phyloP scores from a whole-genome alignment of 2,888 invertebrate species.

The Noctua janthina region DNA sequence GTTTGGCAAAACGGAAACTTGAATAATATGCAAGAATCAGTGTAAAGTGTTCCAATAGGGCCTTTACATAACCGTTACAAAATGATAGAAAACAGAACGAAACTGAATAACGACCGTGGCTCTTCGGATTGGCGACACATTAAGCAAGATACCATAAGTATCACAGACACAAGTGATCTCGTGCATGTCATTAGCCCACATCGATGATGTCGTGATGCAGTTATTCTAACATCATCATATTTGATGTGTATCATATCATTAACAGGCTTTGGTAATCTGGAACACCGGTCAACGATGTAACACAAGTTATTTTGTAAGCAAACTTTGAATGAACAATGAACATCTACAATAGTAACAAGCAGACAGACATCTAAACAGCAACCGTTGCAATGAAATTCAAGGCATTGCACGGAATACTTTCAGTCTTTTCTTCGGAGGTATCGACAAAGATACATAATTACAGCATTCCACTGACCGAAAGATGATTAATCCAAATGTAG shows the following conservation, averaged over 20 bases:
- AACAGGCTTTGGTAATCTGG: conserved; percentile 18
- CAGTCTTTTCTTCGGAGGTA: conserved; percentile 12
- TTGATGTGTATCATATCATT: conserved; percentile 42
- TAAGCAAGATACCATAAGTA: conserved; percentile 72
- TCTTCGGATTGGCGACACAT: conserved; percentile 67
- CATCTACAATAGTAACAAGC: conserved; percentile 23
- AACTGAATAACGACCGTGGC: conserved; percentile 60
- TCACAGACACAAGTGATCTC: conserved; percentile 61
- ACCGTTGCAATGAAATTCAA: conserved; percentile 5
- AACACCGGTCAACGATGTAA: conserved; percentile 30
- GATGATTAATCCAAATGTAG: conserved; percentile 76
- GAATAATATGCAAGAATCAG: background rate
- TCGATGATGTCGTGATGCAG: conserved; percentile 63
- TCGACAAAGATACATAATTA: conserved; percentile 21
- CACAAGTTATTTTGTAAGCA: conserved; percentile 42
- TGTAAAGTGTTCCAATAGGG: conserved; percentile 16
- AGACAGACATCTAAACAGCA: background rate
- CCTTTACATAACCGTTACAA: conserved; percentile 64
- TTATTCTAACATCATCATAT: conserved; percentile 54
- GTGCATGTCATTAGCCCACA: conserved; percentile 73
- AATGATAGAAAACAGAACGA: conserved; percentile 69
- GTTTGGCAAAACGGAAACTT: background rate
- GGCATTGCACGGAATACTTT: background rate
- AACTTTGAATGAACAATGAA: conserved; percentile 20
- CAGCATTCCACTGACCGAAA: conserved; percentile 63